Base-by-base conservation (phyloP, 2,888 invertebrate genomes). In the Quadroppia sp. region DNA sequence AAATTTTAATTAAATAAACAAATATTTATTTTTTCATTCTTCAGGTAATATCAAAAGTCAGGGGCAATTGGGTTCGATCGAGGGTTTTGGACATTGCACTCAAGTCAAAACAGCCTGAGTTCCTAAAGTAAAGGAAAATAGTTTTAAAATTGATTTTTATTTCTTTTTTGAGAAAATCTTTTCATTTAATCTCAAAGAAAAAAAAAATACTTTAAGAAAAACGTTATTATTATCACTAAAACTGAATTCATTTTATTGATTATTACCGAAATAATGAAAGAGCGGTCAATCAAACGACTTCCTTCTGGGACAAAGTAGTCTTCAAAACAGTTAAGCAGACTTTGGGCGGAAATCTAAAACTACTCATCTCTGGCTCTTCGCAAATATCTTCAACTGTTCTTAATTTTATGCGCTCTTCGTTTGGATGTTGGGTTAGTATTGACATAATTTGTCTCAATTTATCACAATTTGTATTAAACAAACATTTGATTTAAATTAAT, bases 331-430 rank as follows among this genome's bases (percentile, higher is more conserved):
- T 96, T 40, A 94, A 94, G 82, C 91, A 92, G 79, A 90, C 91
- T 42, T 90, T 96, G 87, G 98, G 97, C 20, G 97, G 97, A 1
- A 87, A 90, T 76, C 85, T 97, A 71, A 88, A 94, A 78, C 86
- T 97, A 77, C 90, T 98, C 88, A 88, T 96, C 56, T 94, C 96
- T 0, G 97, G 96, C 0, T 95, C 95, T 0, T 97, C 97, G 0
- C 97, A 97, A 0, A 86, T 97, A 69, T 92, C 94, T 56, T 92
- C 92, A 72, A 92, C 91, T 81, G 94, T 98, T 23, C 87, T 97
- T 56, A 94, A 93, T 15, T 98, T 99, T 82, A 89, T 92, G 77
- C 88, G 98, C 77, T 94, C 93, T 82, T 92, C 96, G 25, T 88
- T 98, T 73, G 95, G 96, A 30, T 94, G 94, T 82, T 84, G 94